These are phyloP conservation scores for Mugil cephalus DNA, from an alignment of 2,113 vertebrate genomes.

Conservation along the genomic window DNA sequence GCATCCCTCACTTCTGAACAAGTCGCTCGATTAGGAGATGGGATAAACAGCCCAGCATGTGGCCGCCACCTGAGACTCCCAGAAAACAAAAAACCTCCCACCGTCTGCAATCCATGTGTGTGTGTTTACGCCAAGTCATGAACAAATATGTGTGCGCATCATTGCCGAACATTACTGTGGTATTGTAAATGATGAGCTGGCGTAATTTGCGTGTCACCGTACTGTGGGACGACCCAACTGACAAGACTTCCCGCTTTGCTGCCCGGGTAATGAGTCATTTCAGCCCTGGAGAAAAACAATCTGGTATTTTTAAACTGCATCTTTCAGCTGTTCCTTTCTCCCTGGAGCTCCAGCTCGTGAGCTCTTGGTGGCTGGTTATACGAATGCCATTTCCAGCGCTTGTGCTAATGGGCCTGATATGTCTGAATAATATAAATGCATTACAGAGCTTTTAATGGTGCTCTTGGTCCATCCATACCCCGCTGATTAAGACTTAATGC, in stretches of 20 bases:
- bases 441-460: conserved; percentile 59
- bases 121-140: not conserved
- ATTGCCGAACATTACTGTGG: conserved; percentile 23
- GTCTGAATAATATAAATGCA: conserved; percentile 66
- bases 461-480: conserved; percentile 41
- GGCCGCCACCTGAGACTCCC: conserved; percentile 33
- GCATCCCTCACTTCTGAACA: conserved; percentile 42
- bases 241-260: conserved; percentile 78
- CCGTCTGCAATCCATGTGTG: conserved; percentile 13
- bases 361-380: conserved; percentile 68
- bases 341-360: conserved; percentile 63
- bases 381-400: conserved; percentile 61
- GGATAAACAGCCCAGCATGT: conserved; percentile 50
- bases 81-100: conserved; percentile 28
- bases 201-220: conserved; percentile 65
- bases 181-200: conserved; percentile 57
- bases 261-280: conserved; percentile 80
- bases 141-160: not conserved
- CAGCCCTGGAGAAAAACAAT: conserved; percentile 79
- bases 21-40: conserved; percentile 34
- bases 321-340: conserved; percentile 74
- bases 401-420: conserved; percentile 67
- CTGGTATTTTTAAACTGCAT: conserved; percentile 82
- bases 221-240: conserved; percentile 75
- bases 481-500: conserved; percentile 53